phyloP scores from a whole-genome alignment of 2,113 vertebrate species.

The Conger conger region DNA sequence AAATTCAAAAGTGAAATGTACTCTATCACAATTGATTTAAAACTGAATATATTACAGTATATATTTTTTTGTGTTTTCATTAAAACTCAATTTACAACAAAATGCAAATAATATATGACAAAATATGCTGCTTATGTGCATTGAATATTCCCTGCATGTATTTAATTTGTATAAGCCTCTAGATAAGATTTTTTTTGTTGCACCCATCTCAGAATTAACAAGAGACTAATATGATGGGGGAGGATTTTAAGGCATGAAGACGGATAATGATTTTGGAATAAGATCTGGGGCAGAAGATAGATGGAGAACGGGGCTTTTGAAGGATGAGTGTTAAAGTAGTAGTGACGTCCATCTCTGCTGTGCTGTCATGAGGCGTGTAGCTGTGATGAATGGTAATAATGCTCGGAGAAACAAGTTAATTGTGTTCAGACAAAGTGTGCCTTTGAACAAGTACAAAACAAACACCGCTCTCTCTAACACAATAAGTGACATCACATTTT shows the following conservation, averaged over 20 bases:
- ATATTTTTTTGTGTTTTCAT: too few relatives aligned
- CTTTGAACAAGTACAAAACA: background rate
- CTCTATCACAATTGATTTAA: too few relatives aligned
- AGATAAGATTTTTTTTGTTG: background rate
- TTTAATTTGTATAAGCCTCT: too few relatives aligned
- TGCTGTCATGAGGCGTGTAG: slow-evolving; percentile 28
- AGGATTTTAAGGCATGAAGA: background rate
- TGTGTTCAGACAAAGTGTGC: background rate
- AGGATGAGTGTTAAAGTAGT: slow-evolving; percentile 22
- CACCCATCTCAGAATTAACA: background rate
- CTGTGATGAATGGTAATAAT: slow-evolving; percentile 33
- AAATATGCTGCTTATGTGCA: too few relatives aligned
- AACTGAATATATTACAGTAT: too few relatives aligned
- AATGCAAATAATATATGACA: too few relatives aligned
- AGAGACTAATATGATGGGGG: background rate
- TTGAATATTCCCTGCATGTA: too few relatives aligned
- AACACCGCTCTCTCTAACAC: background rate
- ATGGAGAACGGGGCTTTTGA: background rate
- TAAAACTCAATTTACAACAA: too few relatives aligned
- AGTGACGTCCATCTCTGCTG: slow-evolving; percentile 35
- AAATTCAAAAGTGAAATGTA: too few relatives aligned
- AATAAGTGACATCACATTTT: slow-evolving; percentile 41
- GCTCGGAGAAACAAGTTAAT: slow-evolving; percentile 25
- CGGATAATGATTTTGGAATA: background rate
- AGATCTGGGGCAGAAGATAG: background rate